Conservation (phyloP, 2,113 vertebrate species). For the Lynx canadensis region DNA sequence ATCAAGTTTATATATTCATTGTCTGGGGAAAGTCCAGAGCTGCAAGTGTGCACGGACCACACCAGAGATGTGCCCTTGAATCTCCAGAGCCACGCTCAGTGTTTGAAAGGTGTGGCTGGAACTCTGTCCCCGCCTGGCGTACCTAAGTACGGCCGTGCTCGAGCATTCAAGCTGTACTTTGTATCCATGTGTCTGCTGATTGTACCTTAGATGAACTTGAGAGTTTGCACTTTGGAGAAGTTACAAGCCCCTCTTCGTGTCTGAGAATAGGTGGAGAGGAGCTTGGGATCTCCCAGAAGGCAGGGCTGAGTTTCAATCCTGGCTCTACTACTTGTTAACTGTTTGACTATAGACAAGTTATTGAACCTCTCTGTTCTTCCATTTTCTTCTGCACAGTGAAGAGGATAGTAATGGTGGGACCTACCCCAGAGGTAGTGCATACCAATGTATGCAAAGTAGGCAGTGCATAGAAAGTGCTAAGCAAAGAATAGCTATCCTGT, state of each 20-base stretch:
- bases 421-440: neutral
- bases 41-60: neutral
- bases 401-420: neutral
- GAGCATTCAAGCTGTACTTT: neutral
- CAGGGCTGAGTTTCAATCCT: neutral
- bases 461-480: neutral
- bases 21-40: neutral
- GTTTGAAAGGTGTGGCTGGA: neutral
- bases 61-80: neutral
- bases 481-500: neutral
- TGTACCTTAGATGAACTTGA: neutral
- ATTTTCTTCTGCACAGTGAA: neutral
- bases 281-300: neutral
- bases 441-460: neutral
- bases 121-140: too few species aligned
- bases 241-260: neutral
- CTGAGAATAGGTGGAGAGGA: neutral
- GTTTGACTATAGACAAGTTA: neutral
- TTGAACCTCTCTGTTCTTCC: neutral
- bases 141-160: neutral
- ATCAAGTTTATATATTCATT: neutral
- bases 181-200: neutral
- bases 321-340: neutral
- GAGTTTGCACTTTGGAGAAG: neutral
- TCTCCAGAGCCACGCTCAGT: neutral